A percentile compares a stretch with the other conserved stretches of the same genome.
phyloP scores from a whole-genome alignment of 2,113 vertebrate genomes.

The Lipotes vexillifer region DNA sequence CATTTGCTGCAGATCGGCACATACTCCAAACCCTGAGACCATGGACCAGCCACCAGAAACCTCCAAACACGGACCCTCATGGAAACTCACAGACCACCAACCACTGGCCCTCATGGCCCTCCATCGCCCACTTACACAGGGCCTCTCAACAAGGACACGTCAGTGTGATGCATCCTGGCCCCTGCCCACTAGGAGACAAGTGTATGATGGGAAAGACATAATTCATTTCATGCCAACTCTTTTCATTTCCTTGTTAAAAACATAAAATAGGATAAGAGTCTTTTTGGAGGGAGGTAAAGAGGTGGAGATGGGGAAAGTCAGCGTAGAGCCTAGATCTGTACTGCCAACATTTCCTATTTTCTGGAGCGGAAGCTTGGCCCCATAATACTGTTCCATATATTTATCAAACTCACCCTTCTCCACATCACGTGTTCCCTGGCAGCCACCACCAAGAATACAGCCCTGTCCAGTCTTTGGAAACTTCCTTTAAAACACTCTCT shows the following conservation, averaged over 20 bases:
- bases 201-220: not conserved
- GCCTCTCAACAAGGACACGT: not conserved
- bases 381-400: not conserved
- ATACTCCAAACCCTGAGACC: not conserved
- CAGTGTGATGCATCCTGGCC: fast-evolving
- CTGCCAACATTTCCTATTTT: not conserved
- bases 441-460: not conserved
- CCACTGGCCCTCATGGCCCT: not conserved
- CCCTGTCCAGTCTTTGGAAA: not conserved
- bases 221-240: not conserved
- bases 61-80: not conserved
- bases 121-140: too few species aligned
- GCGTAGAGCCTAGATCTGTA: too few species aligned
- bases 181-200: not conserved
- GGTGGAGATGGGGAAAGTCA: not conserved
- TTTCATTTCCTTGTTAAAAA: not conserved
- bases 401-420: not conserved
- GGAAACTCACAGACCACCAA: not conserved
- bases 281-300: not conserved
- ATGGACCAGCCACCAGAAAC: not conserved
- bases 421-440: not conserved
- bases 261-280: not conserved
- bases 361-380: not conserved
- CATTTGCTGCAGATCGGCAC: not conserved
- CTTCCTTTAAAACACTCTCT: not conserved